Conservation (phyloP, 2,113 vertebrate species). For the Tiliqua scincoides region DNA sequence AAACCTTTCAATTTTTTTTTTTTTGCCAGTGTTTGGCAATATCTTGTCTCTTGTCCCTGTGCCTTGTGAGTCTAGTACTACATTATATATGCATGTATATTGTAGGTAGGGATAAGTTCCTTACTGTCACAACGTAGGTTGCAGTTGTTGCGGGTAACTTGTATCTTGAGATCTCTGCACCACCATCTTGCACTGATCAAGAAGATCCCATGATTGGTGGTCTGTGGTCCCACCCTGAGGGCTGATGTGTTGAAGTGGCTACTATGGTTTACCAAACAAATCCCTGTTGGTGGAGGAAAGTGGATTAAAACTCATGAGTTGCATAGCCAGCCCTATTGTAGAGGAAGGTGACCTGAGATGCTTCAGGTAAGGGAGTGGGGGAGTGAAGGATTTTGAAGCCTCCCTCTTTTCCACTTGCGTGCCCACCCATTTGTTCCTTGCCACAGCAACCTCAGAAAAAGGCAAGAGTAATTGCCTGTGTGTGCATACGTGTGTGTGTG, state of each 20-base stretch:
- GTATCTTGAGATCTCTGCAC: not conserved
- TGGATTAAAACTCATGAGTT: not conserved
- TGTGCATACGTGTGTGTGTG: too few relatives aligned
- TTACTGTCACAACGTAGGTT: conserved; percentile 19
- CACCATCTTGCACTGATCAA: conserved; percentile 2
- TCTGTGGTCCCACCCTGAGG: not conserved
- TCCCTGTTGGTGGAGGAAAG: not conserved
- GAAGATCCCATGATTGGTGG: conserved; percentile 10
- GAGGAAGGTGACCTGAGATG: too few relatives aligned
- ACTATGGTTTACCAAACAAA: conserved; percentile 7
- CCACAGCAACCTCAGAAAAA: too few relatives aligned
- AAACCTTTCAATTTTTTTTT: not conserved
- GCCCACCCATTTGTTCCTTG: too few relatives aligned
- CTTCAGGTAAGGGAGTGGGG: too few relatives aligned
- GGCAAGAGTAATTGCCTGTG: too few relatives aligned
- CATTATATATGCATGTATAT: too few relatives aligned
- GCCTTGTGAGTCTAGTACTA: not conserved
- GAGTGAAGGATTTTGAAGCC: too few relatives aligned
- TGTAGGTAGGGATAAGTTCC: not conserved
- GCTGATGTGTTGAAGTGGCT: conserved; percentile 9
- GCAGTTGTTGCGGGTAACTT: not conserved
- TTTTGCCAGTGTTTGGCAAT: not conserved
- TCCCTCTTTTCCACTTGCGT: too few relatives aligned
- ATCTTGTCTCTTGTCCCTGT: not conserved
- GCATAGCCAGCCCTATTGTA: not conserved